These are phyloP conservation scores for Matsumurasca onukii DNA, from an alignment of 1,140 invertebrate species.

Conservation along the genomic window DNA sequence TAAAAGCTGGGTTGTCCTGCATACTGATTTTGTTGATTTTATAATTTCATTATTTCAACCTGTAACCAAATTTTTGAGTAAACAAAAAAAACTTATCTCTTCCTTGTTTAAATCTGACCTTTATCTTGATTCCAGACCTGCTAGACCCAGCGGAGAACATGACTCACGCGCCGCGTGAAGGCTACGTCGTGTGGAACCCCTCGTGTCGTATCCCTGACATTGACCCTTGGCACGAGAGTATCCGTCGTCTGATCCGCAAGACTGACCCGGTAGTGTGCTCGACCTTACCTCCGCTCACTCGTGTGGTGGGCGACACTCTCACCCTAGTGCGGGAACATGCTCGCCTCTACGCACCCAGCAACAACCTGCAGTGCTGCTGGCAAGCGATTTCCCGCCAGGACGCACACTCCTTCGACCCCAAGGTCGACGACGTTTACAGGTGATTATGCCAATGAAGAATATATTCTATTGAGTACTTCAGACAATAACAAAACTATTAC, in stretches of 20 bases:
- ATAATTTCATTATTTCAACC: too few species aligned
- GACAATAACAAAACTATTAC: background rate
- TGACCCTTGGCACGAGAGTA: constrained; percentile 64
- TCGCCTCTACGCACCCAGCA: constrained; percentile 39
- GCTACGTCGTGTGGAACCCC: constrained; percentile 66
- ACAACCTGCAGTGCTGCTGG: constrained; percentile 55
- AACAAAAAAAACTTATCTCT: too few species aligned
- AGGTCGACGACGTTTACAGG: constrained; percentile 45
- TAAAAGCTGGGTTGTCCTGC: too few species aligned
- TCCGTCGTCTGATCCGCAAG: constrained; percentile 59
- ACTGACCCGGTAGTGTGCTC: constrained; percentile 59
- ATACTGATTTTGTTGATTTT: too few species aligned
- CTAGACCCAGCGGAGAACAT: constrained; percentile 39
- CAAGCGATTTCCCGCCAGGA: constrained; percentile 47
- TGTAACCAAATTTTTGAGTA: too few species aligned
- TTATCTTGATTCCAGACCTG: background rate
- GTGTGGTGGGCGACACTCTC: constrained; percentile 12
- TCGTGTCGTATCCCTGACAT: constrained; percentile 67
- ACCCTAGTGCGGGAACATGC: constrained; percentile 42
- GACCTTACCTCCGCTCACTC: constrained; percentile 51
- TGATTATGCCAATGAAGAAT: constrained; percentile 48
- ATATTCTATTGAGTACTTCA: background rate
- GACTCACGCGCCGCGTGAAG: constrained; percentile 40
- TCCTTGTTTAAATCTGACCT: too few species aligned
- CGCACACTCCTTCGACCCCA: constrained; percentile 17